phyloP scores from a whole-genome alignment of 2,113 vertebrate genomes.

The Crotalus tigris region DNA sequence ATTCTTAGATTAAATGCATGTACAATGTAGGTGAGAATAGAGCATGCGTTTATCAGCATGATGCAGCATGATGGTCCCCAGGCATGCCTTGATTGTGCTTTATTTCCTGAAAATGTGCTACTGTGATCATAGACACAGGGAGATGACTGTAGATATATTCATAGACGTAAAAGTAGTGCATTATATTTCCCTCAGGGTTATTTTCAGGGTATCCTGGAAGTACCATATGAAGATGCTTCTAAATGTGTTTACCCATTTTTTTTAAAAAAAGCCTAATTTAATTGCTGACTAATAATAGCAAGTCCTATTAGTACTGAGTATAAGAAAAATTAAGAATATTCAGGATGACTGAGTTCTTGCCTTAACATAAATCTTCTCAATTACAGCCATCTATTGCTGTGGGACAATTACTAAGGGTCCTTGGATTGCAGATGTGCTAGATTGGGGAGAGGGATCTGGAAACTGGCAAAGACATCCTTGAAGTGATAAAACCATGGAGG shows the following conservation, averaged over 20 bases:
- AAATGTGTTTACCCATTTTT: neutral
- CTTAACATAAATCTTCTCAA: neutral
- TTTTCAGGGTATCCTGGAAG: neutral
- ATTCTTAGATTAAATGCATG: slow-evolving; percentile 7
- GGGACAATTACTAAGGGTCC: neutral
- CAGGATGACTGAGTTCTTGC: too few relatives aligned
- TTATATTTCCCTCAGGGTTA: neutral
- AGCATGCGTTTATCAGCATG: neutral
- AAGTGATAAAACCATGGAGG: too few relatives aligned
- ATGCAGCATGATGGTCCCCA: neutral
- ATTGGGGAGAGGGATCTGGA: too few relatives aligned
- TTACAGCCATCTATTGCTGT: neutral
- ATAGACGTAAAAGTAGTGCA: neutral
- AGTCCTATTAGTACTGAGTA: neutral
- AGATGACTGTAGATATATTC: neutral
- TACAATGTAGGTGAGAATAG: neutral
- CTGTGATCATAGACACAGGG: neutral
- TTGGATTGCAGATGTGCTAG: neutral
- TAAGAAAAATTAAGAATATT: neutral
- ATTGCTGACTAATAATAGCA: neutral
- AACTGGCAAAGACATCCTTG: too few relatives aligned
- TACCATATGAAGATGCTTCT: neutral
- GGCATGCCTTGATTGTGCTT: neutral
- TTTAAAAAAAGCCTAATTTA: neutral
- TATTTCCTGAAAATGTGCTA: neutral